phyloP scores from a whole-genome alignment of 2,888 invertebrate genomes.

The Lagria hirta region DNA sequence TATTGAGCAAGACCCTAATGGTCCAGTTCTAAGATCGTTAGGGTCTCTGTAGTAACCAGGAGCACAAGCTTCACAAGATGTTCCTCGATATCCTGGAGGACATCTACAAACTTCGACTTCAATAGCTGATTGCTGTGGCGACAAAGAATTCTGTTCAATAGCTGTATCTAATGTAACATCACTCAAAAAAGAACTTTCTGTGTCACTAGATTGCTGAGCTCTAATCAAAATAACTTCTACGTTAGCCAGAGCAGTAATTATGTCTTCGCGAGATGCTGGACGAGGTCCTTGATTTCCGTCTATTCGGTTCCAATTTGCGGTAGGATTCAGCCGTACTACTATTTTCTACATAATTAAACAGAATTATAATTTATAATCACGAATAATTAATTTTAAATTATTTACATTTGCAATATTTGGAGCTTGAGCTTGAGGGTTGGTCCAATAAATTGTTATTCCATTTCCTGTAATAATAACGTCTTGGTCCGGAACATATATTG shows the following conservation, averaged over 20 bases:
- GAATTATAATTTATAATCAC: background rate
- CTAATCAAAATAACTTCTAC: conserved; percentile 81
- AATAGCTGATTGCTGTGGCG: conserved; percentile 63
- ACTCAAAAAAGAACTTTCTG: conserved; percentile 68
- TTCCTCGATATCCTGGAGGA: conserved; percentile 69
- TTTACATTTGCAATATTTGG: conserved; percentile 65
- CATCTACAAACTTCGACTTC: conserved; percentile 74
- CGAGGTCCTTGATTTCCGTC: conserved; percentile 58
- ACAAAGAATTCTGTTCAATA: conserved; percentile 58
- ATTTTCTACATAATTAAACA: conserved; percentile 56
- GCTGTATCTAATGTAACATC: conserved; percentile 88
- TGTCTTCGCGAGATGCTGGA: conserved; percentile 72
- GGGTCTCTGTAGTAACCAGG: conserved; percentile 71
- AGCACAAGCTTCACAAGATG: conserved; percentile 80
- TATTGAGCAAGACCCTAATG: conserved; percentile 62
- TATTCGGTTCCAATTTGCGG: conserved; percentile 63
- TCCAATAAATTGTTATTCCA: conserved; percentile 75
- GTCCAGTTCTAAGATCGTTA: conserved; percentile 55
- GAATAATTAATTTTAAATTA: conserved; percentile 16
- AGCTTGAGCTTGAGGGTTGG: conserved; percentile 61
- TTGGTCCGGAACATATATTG: conserved; percentile 64
- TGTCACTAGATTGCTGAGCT: conserved; percentile 71
- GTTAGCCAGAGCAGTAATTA: conserved; percentile 82
- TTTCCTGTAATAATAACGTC: conserved; percentile 83
- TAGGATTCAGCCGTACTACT: conserved; percentile 66